Conservation (phyloP, 2,888 invertebrate genomes). For the Phyllotreta cruciferae region DNA sequence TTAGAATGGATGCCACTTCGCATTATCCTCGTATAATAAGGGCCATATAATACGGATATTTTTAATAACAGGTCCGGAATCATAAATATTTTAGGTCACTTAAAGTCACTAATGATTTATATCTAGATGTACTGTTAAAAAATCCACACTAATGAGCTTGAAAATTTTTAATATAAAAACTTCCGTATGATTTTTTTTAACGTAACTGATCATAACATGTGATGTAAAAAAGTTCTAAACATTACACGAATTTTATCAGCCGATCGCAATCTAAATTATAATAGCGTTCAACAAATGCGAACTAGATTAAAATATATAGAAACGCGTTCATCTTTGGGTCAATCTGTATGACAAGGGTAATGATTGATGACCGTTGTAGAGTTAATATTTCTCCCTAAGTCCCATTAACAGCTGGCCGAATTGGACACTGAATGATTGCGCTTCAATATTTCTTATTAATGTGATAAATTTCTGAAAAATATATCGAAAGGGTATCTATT, state of each 20-base stretch:
- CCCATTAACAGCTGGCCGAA: conserved; percentile 12
- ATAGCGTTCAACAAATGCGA: neutral
- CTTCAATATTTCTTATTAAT: conserved; percentile 16
- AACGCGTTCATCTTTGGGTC: conserved; percentile 20
- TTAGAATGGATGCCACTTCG: conserved; percentile 47
- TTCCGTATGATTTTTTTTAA: neutral
- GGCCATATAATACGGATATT: conserved; percentile 40
- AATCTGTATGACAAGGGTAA: conserved; percentile 18
- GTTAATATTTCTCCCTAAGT: conserved; percentile 15
- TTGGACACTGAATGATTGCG: conserved; percentile 17
- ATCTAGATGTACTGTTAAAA: no score
- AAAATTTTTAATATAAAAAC: neutral
- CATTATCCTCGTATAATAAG: conserved; percentile 43
- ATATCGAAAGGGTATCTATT: no score
- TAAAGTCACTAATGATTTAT: no score
- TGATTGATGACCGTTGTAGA: conserved; percentile 19
- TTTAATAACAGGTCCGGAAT: conserved; percentile 5
- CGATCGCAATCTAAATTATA: conserved; percentile 14
- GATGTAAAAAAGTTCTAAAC: no score
- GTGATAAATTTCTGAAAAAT: conserved; percentile 10
- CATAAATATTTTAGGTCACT: neutral
- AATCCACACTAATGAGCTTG: neutral
- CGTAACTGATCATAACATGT: neutral
- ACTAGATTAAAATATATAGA: conserved; percentile 12
- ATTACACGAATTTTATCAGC: neutral